Percentiles rank a stretch among this genome's conserved stretches.
Conservation (phyloP, 1,140 invertebrate species). For the Nylanderia fulva region DNA sequence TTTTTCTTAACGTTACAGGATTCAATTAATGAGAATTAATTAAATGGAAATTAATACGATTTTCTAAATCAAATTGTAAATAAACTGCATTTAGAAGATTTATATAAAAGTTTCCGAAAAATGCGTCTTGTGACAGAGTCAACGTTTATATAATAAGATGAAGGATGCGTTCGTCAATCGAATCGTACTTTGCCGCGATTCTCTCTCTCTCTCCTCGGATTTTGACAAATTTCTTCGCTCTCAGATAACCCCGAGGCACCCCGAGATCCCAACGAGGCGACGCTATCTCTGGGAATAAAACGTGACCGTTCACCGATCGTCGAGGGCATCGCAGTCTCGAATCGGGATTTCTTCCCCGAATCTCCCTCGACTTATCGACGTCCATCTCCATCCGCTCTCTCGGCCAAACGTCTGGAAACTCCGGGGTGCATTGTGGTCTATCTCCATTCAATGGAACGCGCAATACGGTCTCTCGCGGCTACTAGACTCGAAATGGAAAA, state of each 20-base stretch:
- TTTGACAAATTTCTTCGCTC: constrained; percentile 65
- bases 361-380: constrained; percentile 57
- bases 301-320: constrained; percentile 70
- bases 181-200: not conserved
- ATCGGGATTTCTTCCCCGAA: constrained; percentile 66
- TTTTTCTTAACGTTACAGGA: not conserved
- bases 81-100: not conserved
- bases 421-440: constrained; percentile 58
- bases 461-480: constrained; percentile 35
- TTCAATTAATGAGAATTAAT: not conserved
- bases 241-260: constrained; percentile 24
- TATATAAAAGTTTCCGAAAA: not conserved
- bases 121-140: not conserved
- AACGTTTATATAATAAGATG: not conserved
- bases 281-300: constrained; percentile 59
- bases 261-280: not conserved
- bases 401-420: constrained; percentile 62
- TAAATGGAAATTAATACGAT: not conserved
- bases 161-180: constrained; percentile 1
- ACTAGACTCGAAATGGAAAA: constrained; percentile 29
- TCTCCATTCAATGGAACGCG: constrained; percentile 68
- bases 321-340: constrained; percentile 65
- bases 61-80: not conserved
- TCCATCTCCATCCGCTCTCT: constrained; percentile 59
- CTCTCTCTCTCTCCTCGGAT: constrained; percentile 28